Evolutionary conservation across 2,888 invertebrate species (phyloP).

Genomic region (Trichogramma evanescens): DNA sequence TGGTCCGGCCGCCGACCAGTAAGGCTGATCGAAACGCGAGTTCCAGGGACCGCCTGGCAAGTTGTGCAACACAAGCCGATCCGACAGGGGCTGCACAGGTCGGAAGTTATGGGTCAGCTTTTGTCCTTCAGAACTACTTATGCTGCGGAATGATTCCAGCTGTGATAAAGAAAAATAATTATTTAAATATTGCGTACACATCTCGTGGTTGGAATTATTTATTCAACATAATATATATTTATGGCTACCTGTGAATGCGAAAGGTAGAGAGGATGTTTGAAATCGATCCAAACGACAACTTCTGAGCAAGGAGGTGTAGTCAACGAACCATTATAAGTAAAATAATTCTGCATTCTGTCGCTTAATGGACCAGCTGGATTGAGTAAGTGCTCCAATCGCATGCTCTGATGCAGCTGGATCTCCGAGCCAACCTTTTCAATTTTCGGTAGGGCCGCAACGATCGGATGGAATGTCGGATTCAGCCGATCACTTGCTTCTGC

Average conservation of each 20-base stretch:
- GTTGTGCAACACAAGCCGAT: constrained; percentile 60
- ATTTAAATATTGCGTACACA: background rate
- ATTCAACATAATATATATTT: background rate
- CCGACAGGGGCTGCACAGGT: constrained; percentile 72
- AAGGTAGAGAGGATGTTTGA: constrained; percentile 62
- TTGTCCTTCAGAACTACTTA: constrained; percentile 59
- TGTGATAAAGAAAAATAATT: constrained; percentile 45
- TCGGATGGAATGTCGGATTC: constrained; percentile 36
- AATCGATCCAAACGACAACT: constrained; percentile 81
- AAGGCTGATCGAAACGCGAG: no score
- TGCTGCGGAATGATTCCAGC: constrained; percentile 66
- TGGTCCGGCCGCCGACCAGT: no score
- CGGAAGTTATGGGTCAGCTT: constrained; percentile 71
- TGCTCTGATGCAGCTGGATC: constrained; percentile 44
- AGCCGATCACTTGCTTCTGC: constrained; percentile 26
- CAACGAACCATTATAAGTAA: constrained; percentile 77
- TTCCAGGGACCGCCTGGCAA: background rate
- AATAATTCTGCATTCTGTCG: constrained; percentile 56
- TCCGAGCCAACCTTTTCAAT: constrained; percentile 54
- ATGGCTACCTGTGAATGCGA: constrained; percentile 60
- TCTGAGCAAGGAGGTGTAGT: constrained; percentile 83
- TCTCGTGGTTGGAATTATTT: background rate
- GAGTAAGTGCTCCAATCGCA: constrained; percentile 26
- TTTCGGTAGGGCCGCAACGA: constrained; percentile 53
- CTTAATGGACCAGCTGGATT: constrained; percentile 31